These are phyloP conservation scores for Girardia tigrina DNA, from an alignment of 2,888 invertebrate species.

Conservation along the genomic window DNA sequence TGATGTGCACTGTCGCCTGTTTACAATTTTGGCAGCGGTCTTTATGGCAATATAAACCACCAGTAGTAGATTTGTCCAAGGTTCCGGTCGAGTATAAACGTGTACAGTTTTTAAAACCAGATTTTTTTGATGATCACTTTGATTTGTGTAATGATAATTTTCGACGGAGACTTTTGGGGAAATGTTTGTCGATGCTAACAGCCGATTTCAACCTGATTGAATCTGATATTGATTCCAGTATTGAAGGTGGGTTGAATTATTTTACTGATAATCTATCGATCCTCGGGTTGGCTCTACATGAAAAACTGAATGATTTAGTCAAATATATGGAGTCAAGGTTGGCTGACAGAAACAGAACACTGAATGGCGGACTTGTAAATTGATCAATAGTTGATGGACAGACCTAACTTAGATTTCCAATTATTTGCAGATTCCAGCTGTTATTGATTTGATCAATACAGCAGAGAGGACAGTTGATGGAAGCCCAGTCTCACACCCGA, in stretches of 20 bases:
- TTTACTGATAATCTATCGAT: neutral
- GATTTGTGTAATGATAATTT: neutral
- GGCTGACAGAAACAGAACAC: neutral
- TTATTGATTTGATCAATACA: neutral
- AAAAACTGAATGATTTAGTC: neutral
- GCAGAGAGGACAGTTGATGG: neutral
- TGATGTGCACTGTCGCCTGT: neutral
- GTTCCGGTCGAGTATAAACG: neutral
- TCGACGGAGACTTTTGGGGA: neutral
- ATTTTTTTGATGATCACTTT: neutral
- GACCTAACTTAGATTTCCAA: too few species aligned
- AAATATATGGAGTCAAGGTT: neutral
- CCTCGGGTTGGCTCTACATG: slow-evolving; percentile 10
- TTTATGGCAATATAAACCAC: neutral
- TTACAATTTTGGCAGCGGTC: neutral
- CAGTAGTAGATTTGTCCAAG: neutral
- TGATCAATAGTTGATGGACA: neutral
- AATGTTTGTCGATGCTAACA: neutral
- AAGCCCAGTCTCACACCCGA: neutral
- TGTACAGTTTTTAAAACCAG: neutral
- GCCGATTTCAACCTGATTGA: neutral
- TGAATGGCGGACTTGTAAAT: neutral
- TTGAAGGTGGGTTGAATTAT: neutral
- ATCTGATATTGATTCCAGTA: neutral
- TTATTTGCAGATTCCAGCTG: neutral